These are phyloP conservation scores for Acanthurus tractus DNA, from an alignment of 2,797 vertebrate species.

Conservation along the genomic window DNA sequence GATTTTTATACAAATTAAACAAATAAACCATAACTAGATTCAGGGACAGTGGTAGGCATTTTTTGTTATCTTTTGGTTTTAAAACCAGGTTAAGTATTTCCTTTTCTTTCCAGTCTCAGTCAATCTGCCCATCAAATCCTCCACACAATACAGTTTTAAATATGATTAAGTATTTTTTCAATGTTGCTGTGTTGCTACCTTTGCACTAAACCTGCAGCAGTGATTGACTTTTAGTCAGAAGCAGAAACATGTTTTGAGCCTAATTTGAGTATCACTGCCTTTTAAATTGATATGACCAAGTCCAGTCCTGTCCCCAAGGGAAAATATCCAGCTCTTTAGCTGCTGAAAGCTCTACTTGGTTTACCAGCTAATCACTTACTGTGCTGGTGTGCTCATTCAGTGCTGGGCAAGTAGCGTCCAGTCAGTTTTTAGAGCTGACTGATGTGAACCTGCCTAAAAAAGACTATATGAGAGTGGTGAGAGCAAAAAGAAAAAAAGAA, in stretches of 20 bases:
- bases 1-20: background rate
- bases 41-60: background rate
- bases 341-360: background rate
- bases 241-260: background rate
- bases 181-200: background rate
- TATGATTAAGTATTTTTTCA: background rate
- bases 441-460: too few relatives aligned
- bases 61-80: constrained; percentile 4
- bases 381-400: background rate
- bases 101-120: background rate
- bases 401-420: background rate
- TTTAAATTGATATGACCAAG: background rate
- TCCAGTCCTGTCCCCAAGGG: too few relatives aligned
- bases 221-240: too few relatives aligned
- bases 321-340: background rate
- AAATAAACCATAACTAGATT: background rate
- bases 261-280: background rate
- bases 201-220: too few relatives aligned
- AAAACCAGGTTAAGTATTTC: background rate
- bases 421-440: too few relatives aligned
- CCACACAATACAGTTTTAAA: too few relatives aligned
- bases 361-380: background rate
- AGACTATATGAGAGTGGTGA: too few relatives aligned
- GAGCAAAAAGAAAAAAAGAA: too few relatives aligned
- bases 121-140: background rate